Base-by-base conservation (phyloP, 2,888 invertebrate genomes). In the Rhogogaster chlorosoma region DNA sequence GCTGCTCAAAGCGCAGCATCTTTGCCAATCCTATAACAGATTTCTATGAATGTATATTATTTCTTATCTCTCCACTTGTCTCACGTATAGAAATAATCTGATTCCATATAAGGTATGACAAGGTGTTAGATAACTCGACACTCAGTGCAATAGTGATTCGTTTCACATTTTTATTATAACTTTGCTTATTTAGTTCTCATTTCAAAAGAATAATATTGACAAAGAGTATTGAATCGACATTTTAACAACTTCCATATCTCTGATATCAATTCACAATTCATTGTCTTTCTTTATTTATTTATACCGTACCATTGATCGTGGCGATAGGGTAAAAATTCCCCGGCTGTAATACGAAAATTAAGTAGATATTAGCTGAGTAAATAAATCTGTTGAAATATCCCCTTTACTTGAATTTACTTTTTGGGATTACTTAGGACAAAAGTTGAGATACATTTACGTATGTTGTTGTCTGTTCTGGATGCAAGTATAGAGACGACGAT, bases 101-200 rank as follows among this genome's bases (percentile, higher is more conserved):
- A 49, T 77, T 53, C 26, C n/a, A 77, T 53, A 18, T 26, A 77
- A 29, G 49, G 26, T 77, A 32, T 45, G 26, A 53, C 57, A 22
- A n/a, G n/a, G 57, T 29, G 80, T 38, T 80, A 36, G 15, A 61
- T 78, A n/a, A 80, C 22, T 3, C 26, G 38, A 80, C 57, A 57
- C 36, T 57, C 18, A 22, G 80, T 80, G 80, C 80, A 80, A 80
- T 61, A 61, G 80, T 80, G 80, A 80, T 80, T 80, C 15, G 12
- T 57, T 77, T 80, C 80, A 80, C 57, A 80, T 57, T 80, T 80
- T n/a, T 61, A 22, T 38, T 18, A 57, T 53, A 78, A 18, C 36
- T 38, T 80, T 57, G 80, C 22, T 80, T n/a, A n/a, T n/a, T 61
- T 22, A 80, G 26, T 61, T 7, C 18, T 80, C 38, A 5, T 80